A percentile compares a stretch with the other conserved stretches of the same genome.
These are phyloP conservation scores for Siderastrea siderea DNA, from an alignment of 92 coral and sea anemone genomes.

Conservation along the genomic window DNA sequence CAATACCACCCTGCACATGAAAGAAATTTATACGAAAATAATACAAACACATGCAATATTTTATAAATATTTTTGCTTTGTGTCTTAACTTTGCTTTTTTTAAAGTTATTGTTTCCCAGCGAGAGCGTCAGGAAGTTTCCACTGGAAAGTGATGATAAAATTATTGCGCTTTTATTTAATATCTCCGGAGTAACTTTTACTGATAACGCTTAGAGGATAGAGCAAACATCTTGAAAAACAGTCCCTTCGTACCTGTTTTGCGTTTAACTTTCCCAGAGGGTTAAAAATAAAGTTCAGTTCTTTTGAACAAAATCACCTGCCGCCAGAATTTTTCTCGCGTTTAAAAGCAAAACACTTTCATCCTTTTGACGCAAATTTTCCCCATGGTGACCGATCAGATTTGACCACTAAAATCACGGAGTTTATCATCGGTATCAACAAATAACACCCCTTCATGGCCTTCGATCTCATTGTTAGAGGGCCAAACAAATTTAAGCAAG, in stretches of 20 bases:
- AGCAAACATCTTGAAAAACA: background rate
- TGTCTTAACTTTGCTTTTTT: background rate
- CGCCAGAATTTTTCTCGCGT: constrained; percentile 7
- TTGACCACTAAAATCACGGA: constrained; percentile 31
- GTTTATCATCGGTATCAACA: constrained; percentile 38
- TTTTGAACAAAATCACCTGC: constrained; percentile 26
- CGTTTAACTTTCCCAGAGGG: background rate
- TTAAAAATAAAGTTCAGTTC: constrained; percentile 19
- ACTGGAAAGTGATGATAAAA: background rate
- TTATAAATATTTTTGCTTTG: constrained; percentile 4
- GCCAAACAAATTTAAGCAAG: constrained; percentile 66
- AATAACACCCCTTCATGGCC: constrained; percentile 31
- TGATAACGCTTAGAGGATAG: background rate
- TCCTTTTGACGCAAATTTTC: constrained; percentile 32
- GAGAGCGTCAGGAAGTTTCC: background rate
- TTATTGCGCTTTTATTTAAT: background rate
- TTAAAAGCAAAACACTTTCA: constrained; percentile 31
- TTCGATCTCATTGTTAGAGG: constrained; percentile 44
- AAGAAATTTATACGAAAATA: background rate
- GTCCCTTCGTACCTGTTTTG: background rate
- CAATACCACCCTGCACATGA: background rate
- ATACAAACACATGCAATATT: background rate
- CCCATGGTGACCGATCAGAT: constrained; percentile 27
- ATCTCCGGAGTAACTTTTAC: background rate
- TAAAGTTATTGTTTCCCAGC: background rate